Evolutionary conservation across 2,888 invertebrate species (phyloP).

Genomic region (Laspeyria flexula): DNA sequence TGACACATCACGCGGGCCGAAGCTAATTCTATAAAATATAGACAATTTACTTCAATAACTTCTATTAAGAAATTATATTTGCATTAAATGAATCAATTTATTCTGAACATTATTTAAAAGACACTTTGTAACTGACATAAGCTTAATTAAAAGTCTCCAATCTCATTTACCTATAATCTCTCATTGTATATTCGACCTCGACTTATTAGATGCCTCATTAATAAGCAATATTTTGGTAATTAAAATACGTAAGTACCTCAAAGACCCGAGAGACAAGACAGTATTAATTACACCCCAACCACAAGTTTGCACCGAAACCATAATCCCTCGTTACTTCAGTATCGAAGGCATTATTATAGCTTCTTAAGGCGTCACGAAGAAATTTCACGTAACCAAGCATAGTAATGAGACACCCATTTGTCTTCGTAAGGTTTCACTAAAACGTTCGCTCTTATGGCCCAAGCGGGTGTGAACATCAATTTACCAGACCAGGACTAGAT

Average conservation of each 20-base stretch:
- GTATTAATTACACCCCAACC: slow-evolving; percentile 41
- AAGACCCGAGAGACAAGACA: slow-evolving; percentile 6
- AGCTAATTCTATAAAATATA: no score
- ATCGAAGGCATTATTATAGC: slow-evolving; percentile 63
- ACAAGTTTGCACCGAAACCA: slow-evolving; percentile 27
- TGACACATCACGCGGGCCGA: no score
- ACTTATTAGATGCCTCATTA: not conserved
- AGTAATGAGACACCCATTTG: slow-evolving; percentile 74
- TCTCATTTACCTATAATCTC: not conserved
- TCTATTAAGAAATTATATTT: no score
- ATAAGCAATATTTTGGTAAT: slow-evolving; percentile 4
- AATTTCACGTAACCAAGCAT: slow-evolving; percentile 56
- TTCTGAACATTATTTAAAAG: no score
- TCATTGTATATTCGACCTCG: not conserved
- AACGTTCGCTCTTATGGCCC: slow-evolving; percentile 42
- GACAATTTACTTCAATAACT: no score
- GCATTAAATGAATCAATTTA: no score
- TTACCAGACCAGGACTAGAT: slow-evolving; percentile 20
- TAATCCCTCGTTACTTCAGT: slow-evolving; percentile 42
- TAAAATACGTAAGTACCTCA: slow-evolving; percentile 6
- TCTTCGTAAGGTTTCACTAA: slow-evolving; percentile 71
- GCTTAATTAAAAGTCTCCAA: not conserved
- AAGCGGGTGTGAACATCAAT: slow-evolving; percentile 30
- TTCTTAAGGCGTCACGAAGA: slow-evolving; percentile 58
- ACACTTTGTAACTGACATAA: no score